Evolutionary conservation across 2,797 vertebrate species (phyloP).

Genomic region (Pseudochirops corinnae): DNA sequence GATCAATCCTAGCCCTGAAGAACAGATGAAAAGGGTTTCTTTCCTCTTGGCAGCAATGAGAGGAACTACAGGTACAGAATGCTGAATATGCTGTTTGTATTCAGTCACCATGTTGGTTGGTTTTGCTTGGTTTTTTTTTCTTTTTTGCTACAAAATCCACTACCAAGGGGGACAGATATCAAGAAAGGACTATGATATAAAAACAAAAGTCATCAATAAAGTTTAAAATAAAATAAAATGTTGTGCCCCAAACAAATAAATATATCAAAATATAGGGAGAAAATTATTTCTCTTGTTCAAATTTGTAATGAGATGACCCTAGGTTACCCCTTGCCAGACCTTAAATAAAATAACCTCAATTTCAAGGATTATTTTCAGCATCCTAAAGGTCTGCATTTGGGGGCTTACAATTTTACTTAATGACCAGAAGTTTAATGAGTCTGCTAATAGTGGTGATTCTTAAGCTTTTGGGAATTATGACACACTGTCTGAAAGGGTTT

Average conservation of each 20-base stretch:
- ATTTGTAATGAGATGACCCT: background rate
- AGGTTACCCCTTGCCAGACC: background rate
- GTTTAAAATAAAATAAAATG: background rate
- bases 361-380: background rate
- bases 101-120: background rate
- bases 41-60: background rate
- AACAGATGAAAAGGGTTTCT: background rate
- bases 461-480: background rate
- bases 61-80: background rate
- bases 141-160: background rate
- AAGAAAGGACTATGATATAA: background rate
- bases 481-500: background rate
- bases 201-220: background rate
- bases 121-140: background rate
- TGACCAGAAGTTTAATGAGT: background rate
- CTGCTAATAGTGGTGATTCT: background rate
- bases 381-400: background rate
- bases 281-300: background rate
- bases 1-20: background rate
- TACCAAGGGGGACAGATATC: background rate
- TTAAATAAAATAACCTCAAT: background rate
- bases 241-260: background rate
- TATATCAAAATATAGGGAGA: background rate
- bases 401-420: background rate
- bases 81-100: background rate